Percentiles rank a stretch among this genome's conserved stretches.
Conservation (phyloP, 2,113 vertebrate genomes). For the Bothrops jararaca region DNA sequence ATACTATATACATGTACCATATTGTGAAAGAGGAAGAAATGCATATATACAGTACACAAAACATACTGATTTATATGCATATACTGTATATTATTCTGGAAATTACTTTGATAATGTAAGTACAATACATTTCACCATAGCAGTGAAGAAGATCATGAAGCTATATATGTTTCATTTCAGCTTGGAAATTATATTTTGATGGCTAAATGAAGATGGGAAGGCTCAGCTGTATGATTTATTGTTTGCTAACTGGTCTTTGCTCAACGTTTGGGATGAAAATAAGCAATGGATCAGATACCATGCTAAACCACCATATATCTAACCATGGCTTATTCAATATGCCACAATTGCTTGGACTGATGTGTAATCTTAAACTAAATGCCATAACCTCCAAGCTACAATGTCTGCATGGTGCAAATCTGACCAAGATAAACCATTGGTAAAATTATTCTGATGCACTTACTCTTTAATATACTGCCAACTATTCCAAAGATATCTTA, state of each 20-base stretch:
- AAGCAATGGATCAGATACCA: neutral
- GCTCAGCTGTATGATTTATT: neutral
- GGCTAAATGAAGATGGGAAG: neutral
- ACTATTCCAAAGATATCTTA: neutral
- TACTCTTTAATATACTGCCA: neutral
- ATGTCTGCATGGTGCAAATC: neutral
- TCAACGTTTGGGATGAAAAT: neutral
- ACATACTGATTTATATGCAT: neutral
- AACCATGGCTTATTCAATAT: neutral
- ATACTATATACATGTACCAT: neutral
- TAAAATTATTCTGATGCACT: neutral
- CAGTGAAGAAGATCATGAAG: neutral
- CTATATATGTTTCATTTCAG: neutral
- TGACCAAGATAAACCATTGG: neutral
- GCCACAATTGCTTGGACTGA: neutral
- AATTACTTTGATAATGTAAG: neutral
- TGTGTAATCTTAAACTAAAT: neutral
- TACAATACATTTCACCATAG: neutral
- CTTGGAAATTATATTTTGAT: neutral
- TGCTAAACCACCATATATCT: neutral
- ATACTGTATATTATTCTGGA: neutral
- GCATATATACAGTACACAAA: neutral
- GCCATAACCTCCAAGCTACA: neutral
- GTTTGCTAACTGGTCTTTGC: neutral
- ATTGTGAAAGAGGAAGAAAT: neutral